Evolutionary conservation across 2,113 vertebrate genomes (phyloP).

Genomic region (Neodontobutis hainanensis): DNA sequence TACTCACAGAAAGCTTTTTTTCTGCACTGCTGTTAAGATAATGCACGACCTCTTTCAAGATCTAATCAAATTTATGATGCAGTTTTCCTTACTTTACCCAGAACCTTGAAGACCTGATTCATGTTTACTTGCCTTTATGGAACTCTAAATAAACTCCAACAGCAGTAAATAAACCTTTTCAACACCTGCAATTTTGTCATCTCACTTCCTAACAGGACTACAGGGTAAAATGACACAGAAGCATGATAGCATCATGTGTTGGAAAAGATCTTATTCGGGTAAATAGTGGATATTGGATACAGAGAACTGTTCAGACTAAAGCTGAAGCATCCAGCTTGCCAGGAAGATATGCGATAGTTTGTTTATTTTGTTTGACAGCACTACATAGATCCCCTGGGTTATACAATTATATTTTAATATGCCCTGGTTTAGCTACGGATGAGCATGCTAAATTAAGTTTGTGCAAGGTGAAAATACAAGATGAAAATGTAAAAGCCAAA

Average conservation of each 20-base stretch:
- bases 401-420: background rate
- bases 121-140: conserved; percentile 20
- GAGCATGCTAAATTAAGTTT: background rate
- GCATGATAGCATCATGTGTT: conserved; percentile 18
- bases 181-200: background rate
- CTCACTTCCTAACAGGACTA: background rate
- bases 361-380: conserved; percentile 9
- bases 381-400: background rate
- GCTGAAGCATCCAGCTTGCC: conserved; percentile 4
- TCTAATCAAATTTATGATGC: no score
- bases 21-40: background rate
- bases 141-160: conserved; percentile 8
- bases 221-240: conserved; percentile 27
- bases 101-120: background rate
- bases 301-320: conserved; percentile 36
- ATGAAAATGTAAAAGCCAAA: background rate
- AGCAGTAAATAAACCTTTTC: background rate
- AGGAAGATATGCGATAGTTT: conserved; percentile 37
- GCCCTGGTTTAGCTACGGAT: background rate
- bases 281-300: conserved; percentile 44
- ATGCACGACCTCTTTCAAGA: no score
- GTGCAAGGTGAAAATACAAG: background rate
- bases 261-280: conserved; percentile 14
- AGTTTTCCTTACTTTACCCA: no score
- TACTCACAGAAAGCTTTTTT: conserved; percentile 11